phyloP scores from a whole-genome alignment of 1,140 invertebrate species.

The Caerostris darwini region DNA sequence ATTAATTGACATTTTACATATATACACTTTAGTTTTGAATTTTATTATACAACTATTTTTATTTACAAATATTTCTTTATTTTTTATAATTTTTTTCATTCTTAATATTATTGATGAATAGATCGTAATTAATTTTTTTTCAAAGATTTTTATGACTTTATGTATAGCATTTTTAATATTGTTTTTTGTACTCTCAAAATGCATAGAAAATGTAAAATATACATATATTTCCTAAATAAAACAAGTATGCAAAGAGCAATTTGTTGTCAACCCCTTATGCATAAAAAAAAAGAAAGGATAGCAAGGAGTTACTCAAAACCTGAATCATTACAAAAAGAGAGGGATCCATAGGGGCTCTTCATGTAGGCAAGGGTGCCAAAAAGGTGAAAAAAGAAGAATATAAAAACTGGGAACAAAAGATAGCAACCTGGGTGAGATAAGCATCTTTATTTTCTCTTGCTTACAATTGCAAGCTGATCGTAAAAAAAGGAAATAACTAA shows the following conservation, averaged over 20 bases:
- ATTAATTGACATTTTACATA: too few relatives aligned
- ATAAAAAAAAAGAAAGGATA: background rate
- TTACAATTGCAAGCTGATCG: background rate
- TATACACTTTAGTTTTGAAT: too few relatives aligned
- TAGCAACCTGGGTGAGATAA: conserved; percentile 43
- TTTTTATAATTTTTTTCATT: too few relatives aligned
- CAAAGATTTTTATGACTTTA: too few relatives aligned
- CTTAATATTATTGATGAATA: too few relatives aligned
- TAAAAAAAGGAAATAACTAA: conserved; percentile 40
- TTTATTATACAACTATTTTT: too few relatives aligned
- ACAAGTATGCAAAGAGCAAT: background rate
- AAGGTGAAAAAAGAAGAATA: conserved; percentile 7
- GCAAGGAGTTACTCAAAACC: conserved; percentile 27
- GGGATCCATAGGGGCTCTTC: conserved; percentile 55
- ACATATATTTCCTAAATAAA: too few relatives aligned
- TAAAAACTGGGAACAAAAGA: conserved; percentile 3
- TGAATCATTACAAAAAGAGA: conserved; percentile 57
- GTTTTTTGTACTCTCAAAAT: too few relatives aligned
- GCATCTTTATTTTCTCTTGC: conserved; percentile 50
- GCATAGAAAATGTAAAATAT: too few relatives aligned
- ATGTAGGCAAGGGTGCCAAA: conserved; percentile 34
- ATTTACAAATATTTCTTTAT: too few relatives aligned
- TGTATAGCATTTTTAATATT: too few relatives aligned
- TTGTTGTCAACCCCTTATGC: conserved; percentile 14
- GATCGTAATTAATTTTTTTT: too few relatives aligned